Evolutionary conservation across 2,888 invertebrate genomes (phyloP).

Genomic region (Lamellibrachia satsuma): DNA sequence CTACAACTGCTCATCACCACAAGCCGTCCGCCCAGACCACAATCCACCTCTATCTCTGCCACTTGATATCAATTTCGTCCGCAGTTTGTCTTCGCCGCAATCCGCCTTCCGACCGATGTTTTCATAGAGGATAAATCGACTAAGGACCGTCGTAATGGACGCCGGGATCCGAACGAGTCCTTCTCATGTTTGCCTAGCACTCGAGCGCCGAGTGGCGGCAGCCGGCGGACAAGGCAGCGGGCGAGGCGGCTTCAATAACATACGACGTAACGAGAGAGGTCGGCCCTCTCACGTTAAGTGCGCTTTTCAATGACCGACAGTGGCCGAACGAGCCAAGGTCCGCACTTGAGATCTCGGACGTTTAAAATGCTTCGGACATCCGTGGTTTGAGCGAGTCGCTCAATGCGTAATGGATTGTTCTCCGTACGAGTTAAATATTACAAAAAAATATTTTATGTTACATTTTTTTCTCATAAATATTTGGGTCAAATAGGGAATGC

Average conservation of each 20-base stretch:
- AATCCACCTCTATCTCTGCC: not conserved
- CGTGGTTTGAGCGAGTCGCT: not conserved
- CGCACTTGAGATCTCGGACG: not conserved
- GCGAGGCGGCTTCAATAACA: not conserved
- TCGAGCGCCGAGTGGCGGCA: slow-evolving; percentile 8
- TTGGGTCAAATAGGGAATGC: too few species aligned
- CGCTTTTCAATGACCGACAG: not conserved
- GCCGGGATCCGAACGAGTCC: not conserved
- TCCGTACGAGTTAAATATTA: not conserved
- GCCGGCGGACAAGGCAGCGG: not conserved
- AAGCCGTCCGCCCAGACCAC: not conserved
- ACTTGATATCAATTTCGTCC: not conserved
- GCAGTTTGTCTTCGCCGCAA: not conserved
- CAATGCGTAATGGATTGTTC: not conserved
- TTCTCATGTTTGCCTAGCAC: not conserved
- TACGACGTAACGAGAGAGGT: not conserved
- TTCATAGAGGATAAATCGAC: not conserved
- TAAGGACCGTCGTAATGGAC: not conserved
- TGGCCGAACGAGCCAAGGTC: not conserved
- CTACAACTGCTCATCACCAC: not conserved
- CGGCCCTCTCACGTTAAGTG: not conserved
- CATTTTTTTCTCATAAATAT: too few species aligned
- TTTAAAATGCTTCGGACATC: not conserved
- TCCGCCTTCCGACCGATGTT: not conserved
- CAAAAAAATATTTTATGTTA: not conserved